Percentiles rank a stretch among this genome's conserved stretches.
phyloP scores from a whole-genome alignment of 2,888 invertebrate genomes.

The Rhagophthalmus giganteus region DNA sequence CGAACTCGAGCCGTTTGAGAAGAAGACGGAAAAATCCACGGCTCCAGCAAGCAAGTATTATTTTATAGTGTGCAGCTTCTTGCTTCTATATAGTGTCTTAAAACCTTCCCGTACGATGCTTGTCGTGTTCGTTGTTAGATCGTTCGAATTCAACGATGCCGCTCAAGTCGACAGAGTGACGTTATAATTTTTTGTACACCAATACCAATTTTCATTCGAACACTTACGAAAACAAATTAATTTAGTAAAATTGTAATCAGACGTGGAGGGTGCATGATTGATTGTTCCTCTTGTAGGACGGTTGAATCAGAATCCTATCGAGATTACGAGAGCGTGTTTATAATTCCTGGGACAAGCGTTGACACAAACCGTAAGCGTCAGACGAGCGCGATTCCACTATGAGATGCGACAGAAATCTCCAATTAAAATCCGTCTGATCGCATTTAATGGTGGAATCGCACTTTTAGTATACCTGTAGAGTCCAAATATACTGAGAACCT shows the following conservation, averaged over 20 bases:
- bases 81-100: too few species aligned
- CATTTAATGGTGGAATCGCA: conserved; percentile 47
- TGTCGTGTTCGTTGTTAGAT: not conserved
- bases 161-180: not conserved
- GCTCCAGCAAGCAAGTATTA: too few species aligned
- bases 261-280: conserved; percentile 29
- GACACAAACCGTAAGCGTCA: conserved; percentile 64
- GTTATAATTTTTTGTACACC: conserved; percentile 17
- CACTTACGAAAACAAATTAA: too few species aligned
- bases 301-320: conserved; percentile 66
- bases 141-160: not conserved
- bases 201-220: not conserved
- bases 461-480: conserved; percentile 49
- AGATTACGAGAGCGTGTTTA: conserved; percentile 77
- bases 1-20: too few species aligned
- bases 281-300: conserved; percentile 54
- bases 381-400: conserved; percentile 48
- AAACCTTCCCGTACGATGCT: too few species aligned
- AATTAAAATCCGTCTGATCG: conserved; percentile 32
- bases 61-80: too few species aligned
- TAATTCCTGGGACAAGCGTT: conserved; percentile 69
- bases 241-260: conserved; percentile 2
- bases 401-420: conserved; percentile 44
- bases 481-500: conserved; percentile 42
- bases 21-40: too few species aligned